Evolutionary conservation across 2,113 vertebrate genomes (phyloP).

Genomic region (Corydoras sp.): DNA sequence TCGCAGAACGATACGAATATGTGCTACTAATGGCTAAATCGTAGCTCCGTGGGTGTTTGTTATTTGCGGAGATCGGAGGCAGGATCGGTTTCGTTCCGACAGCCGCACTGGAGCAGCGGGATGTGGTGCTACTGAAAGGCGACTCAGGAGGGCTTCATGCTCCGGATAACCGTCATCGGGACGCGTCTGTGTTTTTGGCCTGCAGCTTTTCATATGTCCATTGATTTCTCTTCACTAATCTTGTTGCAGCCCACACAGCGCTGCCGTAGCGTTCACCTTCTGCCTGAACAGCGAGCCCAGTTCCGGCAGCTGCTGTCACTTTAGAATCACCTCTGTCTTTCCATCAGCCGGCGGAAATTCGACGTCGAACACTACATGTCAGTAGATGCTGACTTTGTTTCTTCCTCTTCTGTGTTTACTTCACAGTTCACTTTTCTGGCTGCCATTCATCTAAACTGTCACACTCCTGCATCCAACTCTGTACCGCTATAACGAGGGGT

Average conservation of each 20-base stretch:
- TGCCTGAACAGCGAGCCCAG: slow-evolving; percentile 11
- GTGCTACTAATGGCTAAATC: slow-evolving; percentile 48
- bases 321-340: not conserved
- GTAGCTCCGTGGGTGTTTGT: not conserved
- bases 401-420: not conserved
- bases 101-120: slow-evolving; percentile 3
- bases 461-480: too few relatives aligned
- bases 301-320: not conserved
- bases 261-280: slow-evolving; percentile 20
- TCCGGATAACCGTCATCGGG: slow-evolving; percentile 47
- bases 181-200: slow-evolving; percentile 38
- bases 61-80: slow-evolving; percentile 47
- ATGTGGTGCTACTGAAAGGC: slow-evolving; percentile 22
- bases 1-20: slow-evolving; percentile 48
- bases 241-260: not conserved
- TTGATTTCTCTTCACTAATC: slow-evolving; percentile 18
- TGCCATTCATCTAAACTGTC: too few relatives aligned
- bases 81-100: slow-evolving; percentile 52
- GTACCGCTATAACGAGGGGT: too few relatives aligned
- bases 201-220: slow-evolving; percentile 5
- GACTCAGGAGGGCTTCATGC: slow-evolving; percentile 45
- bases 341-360: not conserved
- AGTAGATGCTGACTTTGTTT: not conserved
- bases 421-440: not conserved
- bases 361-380: too few relatives aligned